Evolutionary conservation across 2,797 vertebrate species (phyloP), one percentile per base, ranked within the genome.

Genomic region (Gambelia wislizenii): DNA sequence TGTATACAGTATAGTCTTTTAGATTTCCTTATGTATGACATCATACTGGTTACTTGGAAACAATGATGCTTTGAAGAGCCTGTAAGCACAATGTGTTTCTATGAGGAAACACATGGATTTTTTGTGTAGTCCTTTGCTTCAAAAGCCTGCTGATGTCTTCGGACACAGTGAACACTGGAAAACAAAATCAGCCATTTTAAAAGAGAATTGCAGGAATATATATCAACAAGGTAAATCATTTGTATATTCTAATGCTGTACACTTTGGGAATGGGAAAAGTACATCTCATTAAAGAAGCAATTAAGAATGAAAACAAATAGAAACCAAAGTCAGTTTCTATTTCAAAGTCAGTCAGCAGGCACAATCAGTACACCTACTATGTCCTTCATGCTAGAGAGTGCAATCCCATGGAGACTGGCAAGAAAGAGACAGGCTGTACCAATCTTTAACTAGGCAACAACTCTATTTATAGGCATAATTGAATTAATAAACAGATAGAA

Each of bases 201-300:
- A 87, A 74, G 42, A 84, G 64, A 79, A 59, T n/a, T 72, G 49
- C 16, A 87, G 78, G 90, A 39, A 54, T 42, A 47, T 91, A 89
- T 54, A 80, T 91, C 27, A 36, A 82, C 20, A 89, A 93, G 85
- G 83, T 92, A 94, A 89, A 47, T 22, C 56, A n/a, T 92, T 86
- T 47, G 18, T 22, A 72, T 67, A 84, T 83, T 85, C 47, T 42
- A 70, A 49, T 49, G 49, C 22, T 70, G 4, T 33, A 8, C 25
- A 39, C 33, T 42, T 59, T 59, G 22, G 39, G 72, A 61, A 69
- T 79, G 47, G 44, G 42, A 44, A 74, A 59, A n/a, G 25, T 25
- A 82, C 54, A 22, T 75, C 39, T 36, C 81, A n/a, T 74, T 61
- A 20, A 82, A 82, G 22, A 39, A 14, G 12, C 14, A 59, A 12